Percentiles rank a stretch among this genome's conserved stretches.
Evolutionary conservation across 2,888 invertebrate genomes (phyloP).

Genomic region (Patella pellucida): DNA sequence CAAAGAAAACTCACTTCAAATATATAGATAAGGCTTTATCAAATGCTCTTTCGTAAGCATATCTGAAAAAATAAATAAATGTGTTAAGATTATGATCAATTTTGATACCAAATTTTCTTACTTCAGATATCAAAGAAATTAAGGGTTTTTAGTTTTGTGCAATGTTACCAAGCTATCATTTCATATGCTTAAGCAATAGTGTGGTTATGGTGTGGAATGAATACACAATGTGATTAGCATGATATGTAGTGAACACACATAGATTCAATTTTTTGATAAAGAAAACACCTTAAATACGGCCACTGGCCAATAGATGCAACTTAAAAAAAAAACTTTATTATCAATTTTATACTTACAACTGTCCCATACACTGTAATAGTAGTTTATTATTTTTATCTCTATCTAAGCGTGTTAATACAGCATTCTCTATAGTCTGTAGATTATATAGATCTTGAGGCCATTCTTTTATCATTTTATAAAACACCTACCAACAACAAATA

Average conservation of each 20-base stretch:
- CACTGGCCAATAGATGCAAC: not conserved
- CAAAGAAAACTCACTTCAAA: constrained; percentile 77
- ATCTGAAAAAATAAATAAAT: constrained; percentile 49
- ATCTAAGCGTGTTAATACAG: constrained; percentile 83
- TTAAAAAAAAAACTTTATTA: not conserved
- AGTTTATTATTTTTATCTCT: constrained; percentile 79
- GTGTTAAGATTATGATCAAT: not conserved
- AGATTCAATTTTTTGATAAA: not conserved
- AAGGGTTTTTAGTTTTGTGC: not conserved
- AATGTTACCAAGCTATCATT: not conserved
- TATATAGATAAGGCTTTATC: constrained; percentile 93
- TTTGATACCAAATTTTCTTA: no score
- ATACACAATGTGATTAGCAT: no score
- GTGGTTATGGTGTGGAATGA: no score
- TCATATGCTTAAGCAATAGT: not conserved
- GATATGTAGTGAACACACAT: not conserved
- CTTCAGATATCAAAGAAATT: no score
- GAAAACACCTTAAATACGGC: not conserved
- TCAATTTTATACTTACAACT: constrained; percentile 76
- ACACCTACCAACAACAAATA: constrained; percentile 69
- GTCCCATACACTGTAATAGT: constrained; percentile 88
- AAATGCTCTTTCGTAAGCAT: constrained; percentile 75
- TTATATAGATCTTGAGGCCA: constrained; percentile 82
- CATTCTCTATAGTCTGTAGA: constrained; percentile 81
- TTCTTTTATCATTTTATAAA: constrained; percentile 84